phyloP scores from a whole-genome alignment of 2,888 invertebrate species.

The Amphipoea lucens region DNA sequence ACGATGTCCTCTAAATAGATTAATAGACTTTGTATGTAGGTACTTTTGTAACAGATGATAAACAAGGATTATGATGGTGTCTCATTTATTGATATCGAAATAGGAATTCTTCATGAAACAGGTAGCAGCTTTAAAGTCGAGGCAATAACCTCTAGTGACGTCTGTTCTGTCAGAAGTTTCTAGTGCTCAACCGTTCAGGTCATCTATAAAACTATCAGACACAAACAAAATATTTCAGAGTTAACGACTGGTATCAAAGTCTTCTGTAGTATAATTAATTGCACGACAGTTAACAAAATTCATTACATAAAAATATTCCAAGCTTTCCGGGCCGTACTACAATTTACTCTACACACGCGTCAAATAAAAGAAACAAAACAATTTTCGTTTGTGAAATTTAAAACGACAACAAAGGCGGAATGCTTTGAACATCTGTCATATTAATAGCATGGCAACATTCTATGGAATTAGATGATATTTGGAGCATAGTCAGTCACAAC shows the following conservation, averaged over 20 bases:
- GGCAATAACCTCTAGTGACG: conserved; percentile 56
- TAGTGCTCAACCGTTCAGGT: conserved; percentile 33
- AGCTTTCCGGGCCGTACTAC: conserved; percentile 27
- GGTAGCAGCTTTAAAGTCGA: conserved; percentile 28
- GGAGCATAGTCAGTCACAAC: conserved; percentile 58
- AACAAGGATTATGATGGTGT: conserved; percentile 32
- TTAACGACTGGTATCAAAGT: conserved; percentile 49
- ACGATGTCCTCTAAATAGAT: conserved; percentile 13
- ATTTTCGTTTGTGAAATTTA: conserved; percentile 60
- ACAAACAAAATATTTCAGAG: conserved; percentile 50
- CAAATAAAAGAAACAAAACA: conserved; percentile 56
- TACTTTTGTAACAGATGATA: conserved; percentile 19
- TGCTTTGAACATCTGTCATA: conserved; percentile 71
- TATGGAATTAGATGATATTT: conserved; percentile 74
- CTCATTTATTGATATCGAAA: conserved; percentile 44
- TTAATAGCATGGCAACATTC: conserved; percentile 71
- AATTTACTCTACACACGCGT: conserved; percentile 42
- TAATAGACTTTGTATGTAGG: conserved; percentile 7
- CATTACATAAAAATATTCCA: conserved; percentile 33
- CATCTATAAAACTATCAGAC: conserved; percentile 43
- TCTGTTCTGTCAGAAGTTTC: conserved; percentile 42
- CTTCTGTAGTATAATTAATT: conserved; percentile 45
- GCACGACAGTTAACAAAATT: conserved; percentile 21
- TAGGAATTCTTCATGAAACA: conserved; percentile 42
- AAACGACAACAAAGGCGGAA: conserved; percentile 65